These are phyloP conservation scores for Pterophyllum scalare DNA, from an alignment of 2,113 vertebrate species.

Conservation along the genomic window DNA sequence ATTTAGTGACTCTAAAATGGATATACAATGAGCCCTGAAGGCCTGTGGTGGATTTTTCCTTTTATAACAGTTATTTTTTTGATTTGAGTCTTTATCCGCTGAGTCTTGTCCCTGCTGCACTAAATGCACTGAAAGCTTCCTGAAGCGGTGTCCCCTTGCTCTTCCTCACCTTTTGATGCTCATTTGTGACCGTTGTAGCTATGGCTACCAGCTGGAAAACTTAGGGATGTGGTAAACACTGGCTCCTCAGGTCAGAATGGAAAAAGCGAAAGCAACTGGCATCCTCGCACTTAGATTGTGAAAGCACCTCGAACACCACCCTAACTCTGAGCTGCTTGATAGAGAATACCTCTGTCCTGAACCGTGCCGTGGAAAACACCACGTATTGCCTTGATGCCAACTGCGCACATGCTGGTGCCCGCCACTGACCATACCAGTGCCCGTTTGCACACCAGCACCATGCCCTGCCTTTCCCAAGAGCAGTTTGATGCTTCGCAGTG, in stretches of 20 bases:
- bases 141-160: neutral
- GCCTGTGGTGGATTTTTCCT: neutral
- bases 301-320: neutral
- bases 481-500: constrained; percentile 52
- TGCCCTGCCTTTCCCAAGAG: constrained; percentile 61
- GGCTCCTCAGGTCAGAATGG: constrained; percentile 40
- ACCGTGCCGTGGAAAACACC: constrained; percentile 10
- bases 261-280: constrained; percentile 41
- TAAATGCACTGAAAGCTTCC: neutral
- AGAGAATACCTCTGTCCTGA: constrained; percentile 27
- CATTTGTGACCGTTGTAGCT: neutral
- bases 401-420: constrained; percentile 50
- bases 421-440: constrained; percentile 36
- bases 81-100: neutral
- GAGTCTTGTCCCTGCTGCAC: neutral
- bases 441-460: constrained; percentile 18
- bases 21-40: neutral
- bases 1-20: constrained; percentile 17
- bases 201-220: constrained; percentile 49
- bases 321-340: constrained; percentile 14
- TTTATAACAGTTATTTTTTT: neutral
- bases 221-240: constrained; percentile 34
- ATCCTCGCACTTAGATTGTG: constrained; percentile 14
- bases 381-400: constrained; percentile 54
- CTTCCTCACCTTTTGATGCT: neutral